Conservation (phyloP, 2,888 invertebrate species). For the Erynnis tages region DNA sequence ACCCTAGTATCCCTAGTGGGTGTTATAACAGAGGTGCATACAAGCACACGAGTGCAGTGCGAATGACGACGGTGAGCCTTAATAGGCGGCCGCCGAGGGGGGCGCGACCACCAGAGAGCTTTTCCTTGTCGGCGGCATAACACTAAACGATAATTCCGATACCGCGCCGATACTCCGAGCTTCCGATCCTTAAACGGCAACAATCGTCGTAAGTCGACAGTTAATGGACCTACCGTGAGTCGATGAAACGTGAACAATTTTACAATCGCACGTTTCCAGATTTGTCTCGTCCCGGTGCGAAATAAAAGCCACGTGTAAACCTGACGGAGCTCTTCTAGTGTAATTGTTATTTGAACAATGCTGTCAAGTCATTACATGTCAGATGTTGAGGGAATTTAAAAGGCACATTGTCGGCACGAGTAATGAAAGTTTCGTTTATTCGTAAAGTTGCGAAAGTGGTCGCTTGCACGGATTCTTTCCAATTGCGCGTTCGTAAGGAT, state of each 20-base stretch:
- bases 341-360: conserved; percentile 4
- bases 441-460: conserved; percentile 43
- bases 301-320: conserved; percentile 11
- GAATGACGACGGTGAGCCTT: conserved; percentile 42
- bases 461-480: conserved; percentile 66
- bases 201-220: conserved; percentile 66
- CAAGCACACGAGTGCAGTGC: conserved; percentile 38
- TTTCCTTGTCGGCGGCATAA: conserved; percentile 78
- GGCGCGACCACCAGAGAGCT: conserved; percentile 61
- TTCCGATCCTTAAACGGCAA: conserved; percentile 70
- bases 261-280: conserved; percentile 7
- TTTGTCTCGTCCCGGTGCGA: conserved; percentile 2
- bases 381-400: neutral
- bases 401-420: conserved; percentile 15
- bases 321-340: neutral
- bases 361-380: conserved; percentile 3
- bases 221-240: conserved; percentile 59
- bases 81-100: conserved; percentile 51
- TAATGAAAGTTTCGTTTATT: conserved; percentile 39
- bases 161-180: conserved; percentile 52
- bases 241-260: conserved; percentile 26
- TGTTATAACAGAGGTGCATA: conserved; percentile 11
- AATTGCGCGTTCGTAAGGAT: conserved; percentile 61
- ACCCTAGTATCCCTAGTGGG: neutral
- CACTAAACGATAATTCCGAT: conserved; percentile 76